Percentiles rank a stretch among this genome's conserved stretches.
phyloP scores from a whole-genome alignment of 2,888 invertebrate genomes.

The Xestia rhomboidea region DNA sequence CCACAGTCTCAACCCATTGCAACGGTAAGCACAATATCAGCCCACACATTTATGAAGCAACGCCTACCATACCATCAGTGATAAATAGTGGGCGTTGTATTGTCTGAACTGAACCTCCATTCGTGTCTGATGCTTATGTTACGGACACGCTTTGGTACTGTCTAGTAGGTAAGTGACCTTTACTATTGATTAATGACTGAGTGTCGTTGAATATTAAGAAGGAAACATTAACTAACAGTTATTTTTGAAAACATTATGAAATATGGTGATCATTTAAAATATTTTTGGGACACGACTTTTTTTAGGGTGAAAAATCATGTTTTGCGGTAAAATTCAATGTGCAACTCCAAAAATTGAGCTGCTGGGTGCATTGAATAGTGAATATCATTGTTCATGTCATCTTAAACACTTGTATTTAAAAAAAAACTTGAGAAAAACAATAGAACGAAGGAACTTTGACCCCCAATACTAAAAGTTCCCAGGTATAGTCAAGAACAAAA shows the following conservation, averaged over 20 bases:
- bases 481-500: no score
- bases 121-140: conserved; percentile 12
- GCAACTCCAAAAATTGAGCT: no score
- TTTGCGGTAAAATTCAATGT: no score
- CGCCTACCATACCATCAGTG: not conserved
- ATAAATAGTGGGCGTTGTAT: not conserved
- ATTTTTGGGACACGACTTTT: no score
- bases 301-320: no score
- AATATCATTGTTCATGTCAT: no score
- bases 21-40: not conserved
- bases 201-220: not conserved
- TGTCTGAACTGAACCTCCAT: not conserved
- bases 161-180: conserved; percentile 2
- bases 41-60: not conserved
- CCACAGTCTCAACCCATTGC: not conserved
- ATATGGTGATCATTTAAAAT: not conserved
- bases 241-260: not conserved
- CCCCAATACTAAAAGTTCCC: no score
- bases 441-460: no score
- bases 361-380: no score
- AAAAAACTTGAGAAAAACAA: no score
- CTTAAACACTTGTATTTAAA: no score
- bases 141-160: not conserved
- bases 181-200: not conserved
- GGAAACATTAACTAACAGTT: not conserved